Evolutionary conservation across 2,888 invertebrate species (phyloP).

Genomic region (Ariolimax columbianus): DNA sequence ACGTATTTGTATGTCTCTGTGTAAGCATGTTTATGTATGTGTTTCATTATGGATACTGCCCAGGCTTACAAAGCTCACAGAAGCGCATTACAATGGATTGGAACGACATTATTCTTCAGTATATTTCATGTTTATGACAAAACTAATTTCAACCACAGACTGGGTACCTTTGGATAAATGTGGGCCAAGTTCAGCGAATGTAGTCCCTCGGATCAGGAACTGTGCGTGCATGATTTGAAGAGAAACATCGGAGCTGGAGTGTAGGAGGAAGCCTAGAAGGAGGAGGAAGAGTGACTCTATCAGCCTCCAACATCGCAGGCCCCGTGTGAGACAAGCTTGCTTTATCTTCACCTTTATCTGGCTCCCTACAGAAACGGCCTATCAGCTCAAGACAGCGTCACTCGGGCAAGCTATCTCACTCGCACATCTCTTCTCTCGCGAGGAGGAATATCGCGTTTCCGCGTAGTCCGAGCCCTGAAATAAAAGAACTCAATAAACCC

Average conservation of each 20-base stretch:
- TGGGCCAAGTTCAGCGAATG: no score
- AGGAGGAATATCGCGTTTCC: conserved; percentile 46
- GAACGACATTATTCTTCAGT: no score
- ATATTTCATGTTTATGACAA: no score
- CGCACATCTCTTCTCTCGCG: conserved; percentile 32
- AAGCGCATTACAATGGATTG: no score
- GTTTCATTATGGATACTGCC: no score
- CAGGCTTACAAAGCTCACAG: no score
- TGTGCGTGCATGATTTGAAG: no score
- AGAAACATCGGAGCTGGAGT: conserved; percentile 7
- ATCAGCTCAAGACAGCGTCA: conserved; percentile 50
- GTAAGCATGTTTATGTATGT: no score
- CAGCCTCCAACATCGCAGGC: conserved; percentile 29
- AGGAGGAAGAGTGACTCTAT: not conserved
- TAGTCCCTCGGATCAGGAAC: no score
- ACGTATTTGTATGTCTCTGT: no score
- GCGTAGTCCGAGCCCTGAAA: conserved; percentile 37
- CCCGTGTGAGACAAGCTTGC: conserved; percentile 39
- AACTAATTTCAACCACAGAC: no score
- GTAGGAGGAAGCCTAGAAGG: not conserved
- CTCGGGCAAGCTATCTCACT: conserved; percentile 22
- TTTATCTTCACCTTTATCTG: conserved; percentile 40
- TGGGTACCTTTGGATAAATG: no score
- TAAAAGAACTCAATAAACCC: conserved; percentile 46
- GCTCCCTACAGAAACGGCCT: conserved; percentile 41